Evolutionary conservation across 2,888 invertebrate genomes (phyloP).

Genomic region (Tachina lurida): DNA sequence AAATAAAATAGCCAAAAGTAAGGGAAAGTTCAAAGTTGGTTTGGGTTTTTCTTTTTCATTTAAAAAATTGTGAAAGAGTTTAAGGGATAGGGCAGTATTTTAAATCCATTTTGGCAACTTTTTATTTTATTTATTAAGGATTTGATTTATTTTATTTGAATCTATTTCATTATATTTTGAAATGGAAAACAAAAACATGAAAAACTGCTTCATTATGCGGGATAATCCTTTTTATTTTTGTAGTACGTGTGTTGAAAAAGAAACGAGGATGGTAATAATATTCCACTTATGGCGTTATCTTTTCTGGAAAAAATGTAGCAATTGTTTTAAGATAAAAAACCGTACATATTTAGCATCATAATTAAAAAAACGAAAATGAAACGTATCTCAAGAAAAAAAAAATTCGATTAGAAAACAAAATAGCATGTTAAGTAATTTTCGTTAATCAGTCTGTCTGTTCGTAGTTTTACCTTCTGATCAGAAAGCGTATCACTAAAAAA

Average conservation of each 20-base stretch:
- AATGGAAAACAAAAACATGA: constrained; percentile 54
- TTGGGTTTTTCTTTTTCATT: not conserved
- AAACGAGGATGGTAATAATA: constrained; percentile 16
- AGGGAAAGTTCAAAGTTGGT: constrained; percentile 40
- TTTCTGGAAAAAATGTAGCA: no score
- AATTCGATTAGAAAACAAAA: no score
- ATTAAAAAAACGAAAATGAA: no score
- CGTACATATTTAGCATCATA: no score
- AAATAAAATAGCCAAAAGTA: constrained; percentile 5
- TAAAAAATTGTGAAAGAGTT: constrained; percentile 10
- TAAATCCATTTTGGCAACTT: constrained; percentile 36
- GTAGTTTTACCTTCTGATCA: no score
- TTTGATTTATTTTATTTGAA: constrained; percentile 68
- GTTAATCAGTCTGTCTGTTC: no score
- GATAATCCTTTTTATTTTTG: constrained; percentile 74
- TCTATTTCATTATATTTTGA: constrained; percentile 75
- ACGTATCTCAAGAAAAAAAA: no score
- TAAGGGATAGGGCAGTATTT: not conserved
- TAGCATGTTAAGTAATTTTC: no score
- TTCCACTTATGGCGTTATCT: no score
- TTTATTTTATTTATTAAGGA: constrained; percentile 67
- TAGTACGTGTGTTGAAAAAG: not conserved
- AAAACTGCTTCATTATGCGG: constrained; percentile 79
- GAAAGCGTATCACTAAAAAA: no score
- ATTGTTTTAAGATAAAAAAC: no score